Base-by-base conservation (phyloP, 2,113 vertebrate genomes). In the Antennarius striatus region DNA sequence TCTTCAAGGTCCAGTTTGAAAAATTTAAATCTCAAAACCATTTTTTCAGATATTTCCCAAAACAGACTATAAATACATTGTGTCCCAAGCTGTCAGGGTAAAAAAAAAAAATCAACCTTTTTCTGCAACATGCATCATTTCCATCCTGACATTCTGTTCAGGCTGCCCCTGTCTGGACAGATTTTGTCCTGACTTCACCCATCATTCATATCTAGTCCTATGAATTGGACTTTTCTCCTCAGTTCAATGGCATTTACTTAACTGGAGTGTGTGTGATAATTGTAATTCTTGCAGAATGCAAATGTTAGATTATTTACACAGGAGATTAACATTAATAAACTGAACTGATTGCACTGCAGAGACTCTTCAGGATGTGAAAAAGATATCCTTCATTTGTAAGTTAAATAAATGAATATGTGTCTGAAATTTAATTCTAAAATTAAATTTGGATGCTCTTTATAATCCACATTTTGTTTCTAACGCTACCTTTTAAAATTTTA, bases 381-480 rank as follows among this genome's bases (percentile, higher is more conserved):
- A 46, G 30, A 69, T 80, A 61, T 57, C 14, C 14, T 43, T 59
- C 17, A 77, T 82, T 79, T 79, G 58, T 29, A 70, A 65, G 47
- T 65, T 73, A 30, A 84, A 75, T 75, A 77, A 81, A 63, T 71
- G n/a, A 55, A 12, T 2, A 42, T 32, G 48, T 61, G 11, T 47
- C 43, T 64, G 11, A 5, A 49, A 76, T 60, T 78, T 64, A 77
- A 56, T 74, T 73, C 61, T 67, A 49, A 52, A 77, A 84, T 73
- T 22, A 15, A 43, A 62, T 73, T 55, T 42, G 52, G 45, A 68
- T 16, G 49, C 49, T 62, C 58, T 73, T 49, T 55, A 12, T 48
- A 50, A 61, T 40, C 47, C 53, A 45, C 14, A 9, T 56, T 74
- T 75, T 47, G 5, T 51, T 15, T 63, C 48, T 36, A 47, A 10